Base-by-base conservation (phyloP, 2,113 vertebrate genomes). In the Campylorhamphus procurvoides region DNA sequence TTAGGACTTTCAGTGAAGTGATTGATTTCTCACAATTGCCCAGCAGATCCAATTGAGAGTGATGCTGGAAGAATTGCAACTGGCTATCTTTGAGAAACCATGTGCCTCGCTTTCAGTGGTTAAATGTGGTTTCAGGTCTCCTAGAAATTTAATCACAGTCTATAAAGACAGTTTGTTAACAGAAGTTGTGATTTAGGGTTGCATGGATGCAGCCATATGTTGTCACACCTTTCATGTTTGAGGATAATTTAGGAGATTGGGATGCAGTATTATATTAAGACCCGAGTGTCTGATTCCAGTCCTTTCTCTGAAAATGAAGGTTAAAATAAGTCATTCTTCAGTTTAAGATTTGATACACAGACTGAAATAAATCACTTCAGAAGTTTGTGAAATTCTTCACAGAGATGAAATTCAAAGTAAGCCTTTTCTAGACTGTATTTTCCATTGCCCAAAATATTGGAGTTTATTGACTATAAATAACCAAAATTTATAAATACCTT, bases 151-250 rank as follows among this genome's bases (percentile, higher is more conserved):
- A 68, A 66, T 56, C 28, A 27, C n/a, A 24, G 78, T 96, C 75
- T 95, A 74, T 90, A 94, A 96, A 97, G 74, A 42, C 68, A 93
- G 74, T 93, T 97, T 83, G 87, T 86, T 93, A 97, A 89, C 89
- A 83, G 18, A 93, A 94, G 67, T 81, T 83, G 58, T 94, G 93
- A 94, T 97, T 96, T 88, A 58, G 52, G 28, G 28, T 81, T 96
- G 89, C 22, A 11, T 75, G 64, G 68, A 73, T 82, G 74, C 39
- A 84, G 33, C 53, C 35, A 3, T 80, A 3, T 31, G 16, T 74
- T 78, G 6, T 83, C 44, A 95, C 4, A 3, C 28, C 12, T 81
- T 92, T 81, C 11, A 29, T 60, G 67, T 92, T 77, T 87, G 58
- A 71, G 58, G 25, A 42, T 59, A 15, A 47, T 86, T 50, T 39